phyloP scores from a whole-genome alignment of 2,888 invertebrate genomes.

The Chaitophorus viminalis region DNA sequence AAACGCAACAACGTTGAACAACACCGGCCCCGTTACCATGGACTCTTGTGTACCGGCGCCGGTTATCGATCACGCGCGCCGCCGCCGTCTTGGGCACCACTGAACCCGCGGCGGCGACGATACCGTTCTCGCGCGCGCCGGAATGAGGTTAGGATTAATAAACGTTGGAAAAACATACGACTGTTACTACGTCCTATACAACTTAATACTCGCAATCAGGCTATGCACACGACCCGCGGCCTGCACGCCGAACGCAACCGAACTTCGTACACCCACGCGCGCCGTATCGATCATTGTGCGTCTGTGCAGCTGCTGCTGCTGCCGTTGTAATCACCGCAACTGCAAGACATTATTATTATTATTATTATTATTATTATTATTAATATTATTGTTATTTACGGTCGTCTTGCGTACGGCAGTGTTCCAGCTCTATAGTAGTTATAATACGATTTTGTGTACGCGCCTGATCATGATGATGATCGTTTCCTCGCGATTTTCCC shows the following conservation, averaged over 20 bases:
- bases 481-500: neutral
- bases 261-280: neutral
- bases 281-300: neutral
- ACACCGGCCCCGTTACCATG: neutral
- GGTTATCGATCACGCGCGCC: slow-evolving; percentile 32
- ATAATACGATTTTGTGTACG: neutral
- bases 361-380: neutral
- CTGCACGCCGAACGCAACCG: neutral
- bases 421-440: too few relatives aligned
- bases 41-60: neutral
- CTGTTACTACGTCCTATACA: too few relatives aligned
- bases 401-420: neutral
- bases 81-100: slow-evolving; percentile 23
- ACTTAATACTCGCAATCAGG: too few relatives aligned
- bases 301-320: neutral
- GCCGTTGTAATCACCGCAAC: neutral
- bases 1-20: too few relatives aligned
- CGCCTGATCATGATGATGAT: neutral
- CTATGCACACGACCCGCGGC: slow-evolving; percentile 35
- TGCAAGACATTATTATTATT: neutral
- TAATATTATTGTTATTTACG: neutral
- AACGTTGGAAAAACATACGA: slow-evolving; percentile 36
- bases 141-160: slow-evolving; percentile 55
- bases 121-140: slow-evolving; percentile 20
- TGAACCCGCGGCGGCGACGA: slow-evolving; percentile 2